Base-by-base conservation (phyloP, 2,888 invertebrate genomes). In the Diloba caeruleocephala region DNA sequence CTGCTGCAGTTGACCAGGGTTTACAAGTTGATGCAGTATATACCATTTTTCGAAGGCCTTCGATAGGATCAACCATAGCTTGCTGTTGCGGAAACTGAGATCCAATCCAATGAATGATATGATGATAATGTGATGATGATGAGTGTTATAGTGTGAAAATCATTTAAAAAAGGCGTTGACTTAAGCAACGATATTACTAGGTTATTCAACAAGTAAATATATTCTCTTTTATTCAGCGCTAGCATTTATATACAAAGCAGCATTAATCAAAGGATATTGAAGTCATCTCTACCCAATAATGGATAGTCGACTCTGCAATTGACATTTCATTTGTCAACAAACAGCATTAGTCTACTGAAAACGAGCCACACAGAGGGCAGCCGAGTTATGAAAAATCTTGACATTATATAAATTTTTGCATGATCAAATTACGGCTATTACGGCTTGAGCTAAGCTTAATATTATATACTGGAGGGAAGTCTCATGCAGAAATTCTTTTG, bases 341-440 rank as follows among this genome's bases (percentile, higher is more conserved):
- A 59, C 50, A 43, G 70, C 59, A 46, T 70, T 53, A 41, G 31
- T 51, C 42, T 33, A 52, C 51, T 55, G 51, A 37, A 55, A 49
- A 31, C 32, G 39, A 31, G 32, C 28, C 48, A 44, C 43, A 51
- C 21, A 7, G 39, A 17, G 41, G 31, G 34, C 31, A 38, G 26
- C 38, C 43, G n/a, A 32, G 50, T 62, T 66, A 78, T 76, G 63
- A 69, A 64, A 52, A 74, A 74, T 66, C 66, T 54, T 57, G 52
- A 43, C 51, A 61, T 51, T 41, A 78, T 77, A 74, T 71, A 74
- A 78, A 80, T 79, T 78, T 68, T 58, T 60, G 43, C 69, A 68
- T 63, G 70, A 65, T 59, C 70, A 70, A 69, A 75, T 74, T 71
- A 76, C 50, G 64, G 59, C 66, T 62, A 71, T 79, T 76, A 79